These are phyloP conservation scores for Allolobophora icterica DNA, from an alignment of 2,888 invertebrate species.

Conservation along the genomic window DNA sequence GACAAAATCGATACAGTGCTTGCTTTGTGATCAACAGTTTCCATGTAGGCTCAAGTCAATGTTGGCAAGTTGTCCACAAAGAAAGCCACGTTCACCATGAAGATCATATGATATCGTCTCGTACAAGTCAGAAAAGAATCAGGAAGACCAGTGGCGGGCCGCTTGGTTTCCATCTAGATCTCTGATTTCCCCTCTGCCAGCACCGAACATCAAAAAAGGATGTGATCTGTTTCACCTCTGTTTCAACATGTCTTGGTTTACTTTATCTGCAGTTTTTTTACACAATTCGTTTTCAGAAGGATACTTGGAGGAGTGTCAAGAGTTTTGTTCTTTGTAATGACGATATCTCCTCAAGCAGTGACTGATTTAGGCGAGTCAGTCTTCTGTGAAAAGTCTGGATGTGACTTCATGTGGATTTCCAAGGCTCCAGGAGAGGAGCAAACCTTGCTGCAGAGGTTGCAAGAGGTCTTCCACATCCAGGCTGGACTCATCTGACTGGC, in stretches of 20 bases:
- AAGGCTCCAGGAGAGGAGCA: conserved; percentile 93
- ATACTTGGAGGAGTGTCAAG: too few relatives aligned
- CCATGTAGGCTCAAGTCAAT: neutral
- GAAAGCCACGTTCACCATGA: too few relatives aligned
- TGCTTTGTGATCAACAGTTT: neutral
- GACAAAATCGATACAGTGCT: neutral
- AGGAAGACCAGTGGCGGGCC: neutral
- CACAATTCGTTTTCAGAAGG: neutral
- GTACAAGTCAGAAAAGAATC: conserved; percentile 8
- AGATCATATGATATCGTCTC: neutral
- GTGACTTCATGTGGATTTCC: conserved; percentile 95
- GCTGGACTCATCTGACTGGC: conserved; percentile 35
- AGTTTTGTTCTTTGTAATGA: neutral
- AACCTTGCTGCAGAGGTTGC: conserved; percentile 86
- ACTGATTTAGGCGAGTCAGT: conserved; percentile 13
- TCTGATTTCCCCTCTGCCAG: conserved; percentile 13
- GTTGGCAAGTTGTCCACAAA: neutral
- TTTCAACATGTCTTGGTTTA: neutral
- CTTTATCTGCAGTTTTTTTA: neutral
- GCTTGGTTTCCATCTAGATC: neutral
- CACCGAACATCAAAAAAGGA: neutral
- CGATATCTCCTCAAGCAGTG: neutral
- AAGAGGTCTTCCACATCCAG: conserved; percentile 64
- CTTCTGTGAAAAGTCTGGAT: conserved; percentile 60
- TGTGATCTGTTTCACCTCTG: neutral